A percentile compares a stretch with the other conserved stretches of the same genome.
Evolutionary conservation across 2,113 vertebrate species (phyloP).

Genomic region (Cranoglanis bouderius): DNA sequence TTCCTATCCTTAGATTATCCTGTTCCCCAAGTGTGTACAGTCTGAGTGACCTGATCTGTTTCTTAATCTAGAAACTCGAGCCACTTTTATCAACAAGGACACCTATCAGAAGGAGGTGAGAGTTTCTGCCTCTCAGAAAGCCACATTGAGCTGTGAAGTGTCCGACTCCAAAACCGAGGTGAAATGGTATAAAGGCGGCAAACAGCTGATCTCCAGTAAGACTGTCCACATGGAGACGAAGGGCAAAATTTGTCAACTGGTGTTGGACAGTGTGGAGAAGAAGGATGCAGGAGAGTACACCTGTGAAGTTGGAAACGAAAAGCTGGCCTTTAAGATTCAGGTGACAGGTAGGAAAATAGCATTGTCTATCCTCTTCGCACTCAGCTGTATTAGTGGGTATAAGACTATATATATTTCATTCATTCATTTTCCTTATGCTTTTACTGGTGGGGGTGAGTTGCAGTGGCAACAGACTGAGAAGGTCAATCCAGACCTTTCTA

Average conservation of each 20-base stretch:
- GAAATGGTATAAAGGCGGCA: constrained; percentile 85
- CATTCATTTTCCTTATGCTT: background rate
- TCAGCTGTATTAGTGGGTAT: background rate
- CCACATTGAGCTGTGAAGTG: constrained; percentile 77
- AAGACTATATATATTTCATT: background rate
- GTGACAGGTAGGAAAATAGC: background rate
- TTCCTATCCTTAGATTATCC: background rate
- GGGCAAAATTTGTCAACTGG: constrained; percentile 70
- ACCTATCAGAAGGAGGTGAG: constrained; percentile 74
- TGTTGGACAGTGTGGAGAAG: constrained; percentile 75
- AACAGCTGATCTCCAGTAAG: constrained; percentile 67
- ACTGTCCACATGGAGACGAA: constrained; percentile 69
- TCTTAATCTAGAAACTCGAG: constrained; percentile 43
- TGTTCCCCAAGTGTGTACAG: background rate
- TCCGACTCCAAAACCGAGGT: constrained; percentile 71
- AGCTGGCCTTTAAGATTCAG: constrained; percentile 69
- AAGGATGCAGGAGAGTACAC: constrained; percentile 78
- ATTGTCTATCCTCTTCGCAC: background rate
- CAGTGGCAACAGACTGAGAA: background rate
- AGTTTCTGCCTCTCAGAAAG: constrained; percentile 64
- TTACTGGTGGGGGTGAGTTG: background rate
- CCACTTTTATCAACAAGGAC: constrained; percentile 76
- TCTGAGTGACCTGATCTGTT: background rate
- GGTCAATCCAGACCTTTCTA: background rate
- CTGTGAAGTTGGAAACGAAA: constrained; percentile 76